phyloP scores from a whole-genome alignment of 2,888 invertebrate genomes.

The Drosophila phalerata region DNA sequence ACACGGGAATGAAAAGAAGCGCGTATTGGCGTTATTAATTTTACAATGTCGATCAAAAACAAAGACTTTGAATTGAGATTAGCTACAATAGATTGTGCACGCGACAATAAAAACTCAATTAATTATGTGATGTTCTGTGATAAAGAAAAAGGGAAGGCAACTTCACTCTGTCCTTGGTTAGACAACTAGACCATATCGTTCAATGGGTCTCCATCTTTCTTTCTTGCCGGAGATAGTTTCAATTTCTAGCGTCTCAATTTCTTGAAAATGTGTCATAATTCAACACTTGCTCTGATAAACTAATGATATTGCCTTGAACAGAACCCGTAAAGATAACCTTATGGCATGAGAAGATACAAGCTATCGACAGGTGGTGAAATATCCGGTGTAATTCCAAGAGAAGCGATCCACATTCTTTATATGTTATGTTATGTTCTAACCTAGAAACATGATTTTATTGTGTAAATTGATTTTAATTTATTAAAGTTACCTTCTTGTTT shows the following conservation, averaged over 20 bases:
- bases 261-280: constrained; percentile 27
- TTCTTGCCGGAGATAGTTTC: constrained; percentile 27
- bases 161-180: constrained; percentile 52
- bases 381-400: neutral
- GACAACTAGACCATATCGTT: constrained; percentile 50
- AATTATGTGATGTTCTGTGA: constrained; percentile 46
- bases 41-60: constrained; percentile 28
- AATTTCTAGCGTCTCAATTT: constrained; percentile 38
- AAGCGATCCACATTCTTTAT: neutral
- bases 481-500: neutral
- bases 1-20: constrained; percentile 9
- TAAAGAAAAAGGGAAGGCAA: constrained; percentile 4
- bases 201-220: constrained; percentile 28
- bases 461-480: neutral
- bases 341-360: constrained; percentile 9
- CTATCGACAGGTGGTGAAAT: constrained; percentile 34
- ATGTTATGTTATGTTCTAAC: constrained; percentile 1
- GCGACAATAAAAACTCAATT: constrained; percentile 41
- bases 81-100: constrained; percentile 48
- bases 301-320: constrained; percentile 34
- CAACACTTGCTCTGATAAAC: constrained; percentile 21
- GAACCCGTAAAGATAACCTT: constrained; percentile 14
- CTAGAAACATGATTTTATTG: neutral
- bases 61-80: constrained; percentile 40
- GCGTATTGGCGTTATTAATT: constrained; percentile 38